Percentiles rank a stretch among this genome's conserved stretches.
phyloP scores from a whole-genome alignment of 2,888 invertebrate genomes.

The Plusia festucae region DNA sequence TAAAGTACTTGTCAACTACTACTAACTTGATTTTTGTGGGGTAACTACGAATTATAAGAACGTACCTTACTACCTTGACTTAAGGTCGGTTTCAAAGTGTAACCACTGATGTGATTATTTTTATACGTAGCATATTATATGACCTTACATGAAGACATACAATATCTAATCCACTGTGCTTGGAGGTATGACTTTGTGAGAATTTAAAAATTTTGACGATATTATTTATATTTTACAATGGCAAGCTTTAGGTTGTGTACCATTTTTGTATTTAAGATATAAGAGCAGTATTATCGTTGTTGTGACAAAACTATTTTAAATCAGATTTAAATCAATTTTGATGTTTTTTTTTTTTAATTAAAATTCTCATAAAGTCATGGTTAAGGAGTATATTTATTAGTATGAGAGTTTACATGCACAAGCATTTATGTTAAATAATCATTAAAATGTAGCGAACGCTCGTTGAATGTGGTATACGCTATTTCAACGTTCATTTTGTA shows the following conservation, averaged over 20 bases:
- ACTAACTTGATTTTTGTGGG: neutral
- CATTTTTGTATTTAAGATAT: slow-evolving; percentile 46
- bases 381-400: slow-evolving; percentile 56
- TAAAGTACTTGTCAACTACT: slow-evolving; percentile 2
- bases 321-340: neutral
- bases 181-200: slow-evolving; percentile 58
- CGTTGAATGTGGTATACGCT: slow-evolving; percentile 59
- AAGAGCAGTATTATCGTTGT: slow-evolving; percentile 59
- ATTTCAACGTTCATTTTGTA: slow-evolving; percentile 53
- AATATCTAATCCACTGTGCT: slow-evolving; percentile 44
- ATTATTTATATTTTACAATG: slow-evolving; percentile 28
- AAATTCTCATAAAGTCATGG: slow-evolving; percentile 59
- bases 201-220: slow-evolving; percentile 51
- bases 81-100: slow-evolving; percentile 1
- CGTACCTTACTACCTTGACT: slow-evolving; percentile 30
- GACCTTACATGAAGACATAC: slow-evolving; percentile 35
- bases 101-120: neutral
- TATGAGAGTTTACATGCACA: slow-evolving; percentile 66
- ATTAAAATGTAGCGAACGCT: slow-evolving; percentile 56
- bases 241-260: slow-evolving; percentile 42
- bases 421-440: slow-evolving; percentile 63
- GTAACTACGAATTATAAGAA: neutral
- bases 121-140: slow-evolving; percentile 31
- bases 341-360: slow-evolving; percentile 17
- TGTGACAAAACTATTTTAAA: slow-evolving; percentile 44